These are phyloP conservation scores for Triplophysa siluroides DNA, from an alignment of 2,113 vertebrate species.

Conservation along the genomic window DNA sequence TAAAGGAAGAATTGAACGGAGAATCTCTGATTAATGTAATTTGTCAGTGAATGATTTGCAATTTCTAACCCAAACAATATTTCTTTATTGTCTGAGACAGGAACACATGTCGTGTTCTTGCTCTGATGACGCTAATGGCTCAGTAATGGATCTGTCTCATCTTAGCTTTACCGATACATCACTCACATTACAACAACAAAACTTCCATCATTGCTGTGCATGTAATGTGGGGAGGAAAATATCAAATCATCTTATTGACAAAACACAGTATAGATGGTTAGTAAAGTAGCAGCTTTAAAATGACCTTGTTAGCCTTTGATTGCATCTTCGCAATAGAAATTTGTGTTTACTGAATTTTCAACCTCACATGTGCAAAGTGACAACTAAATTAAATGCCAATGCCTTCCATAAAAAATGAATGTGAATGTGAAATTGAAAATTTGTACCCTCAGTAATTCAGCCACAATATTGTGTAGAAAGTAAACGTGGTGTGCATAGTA, in stretches of 20 bases:
- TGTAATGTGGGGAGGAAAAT: constrained; percentile 2
- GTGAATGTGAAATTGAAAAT: no score
- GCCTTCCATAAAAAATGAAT: no score
- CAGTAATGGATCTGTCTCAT: constrained; percentile 38
- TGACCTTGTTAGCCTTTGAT: not conserved
- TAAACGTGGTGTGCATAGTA: no score
- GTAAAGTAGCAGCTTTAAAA: not conserved
- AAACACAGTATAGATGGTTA: not conserved
- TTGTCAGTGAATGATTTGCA: constrained; percentile 3
- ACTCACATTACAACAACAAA: constrained; percentile 25
- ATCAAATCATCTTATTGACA: not conserved
- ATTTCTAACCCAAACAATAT: constrained; percentile 33
- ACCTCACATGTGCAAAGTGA: no score
- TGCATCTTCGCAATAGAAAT: not conserved
- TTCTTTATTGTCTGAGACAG: constrained; percentile 25
- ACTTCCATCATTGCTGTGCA: constrained; percentile 7
- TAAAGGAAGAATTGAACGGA: not conserved
- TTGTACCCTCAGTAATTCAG: no score
- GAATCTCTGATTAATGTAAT: not conserved
- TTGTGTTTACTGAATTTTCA: not conserved
- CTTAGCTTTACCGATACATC: constrained; percentile 19
- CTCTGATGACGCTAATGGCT: constrained; percentile 39
- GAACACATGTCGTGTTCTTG: constrained; percentile 15
- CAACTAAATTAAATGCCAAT: no score
- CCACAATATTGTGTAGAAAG: no score